phyloP scores from a whole-genome alignment of 2,888 invertebrate species.

The Synergus gifuensis region DNA sequence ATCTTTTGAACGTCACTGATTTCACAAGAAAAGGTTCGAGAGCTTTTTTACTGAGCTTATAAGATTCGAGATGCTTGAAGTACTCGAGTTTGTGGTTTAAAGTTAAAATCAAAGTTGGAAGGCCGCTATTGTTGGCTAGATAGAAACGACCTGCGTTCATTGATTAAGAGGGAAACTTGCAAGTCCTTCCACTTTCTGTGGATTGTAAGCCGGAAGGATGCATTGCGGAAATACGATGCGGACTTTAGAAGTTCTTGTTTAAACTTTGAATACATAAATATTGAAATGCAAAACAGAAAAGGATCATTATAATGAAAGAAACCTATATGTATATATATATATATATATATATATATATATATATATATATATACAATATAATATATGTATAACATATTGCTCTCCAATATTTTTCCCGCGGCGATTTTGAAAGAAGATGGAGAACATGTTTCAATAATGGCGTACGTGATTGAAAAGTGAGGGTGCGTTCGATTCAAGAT shows the following conservation, averaged over 20 bases:
- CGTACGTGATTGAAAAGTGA: slow-evolving; percentile 35
- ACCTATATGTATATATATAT: no score
- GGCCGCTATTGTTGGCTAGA: background rate
- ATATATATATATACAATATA: no score
- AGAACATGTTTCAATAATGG: slow-evolving; percentile 7
- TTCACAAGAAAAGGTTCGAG: background rate
- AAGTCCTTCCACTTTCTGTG: background rate
- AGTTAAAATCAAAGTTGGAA: background rate
- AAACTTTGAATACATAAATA: background rate
- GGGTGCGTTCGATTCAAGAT: slow-evolving; percentile 63
- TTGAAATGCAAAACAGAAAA: background rate
- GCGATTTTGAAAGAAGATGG: background rate
- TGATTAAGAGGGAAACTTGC: background rate
- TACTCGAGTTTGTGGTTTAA: background rate
- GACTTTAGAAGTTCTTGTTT: background rate
- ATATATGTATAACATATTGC: background rate
- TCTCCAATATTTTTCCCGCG: background rate
- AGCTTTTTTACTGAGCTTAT: background rate
- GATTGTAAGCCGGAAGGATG: background rate
- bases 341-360: no score
- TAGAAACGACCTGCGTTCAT: background rate
- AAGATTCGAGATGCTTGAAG: background rate
- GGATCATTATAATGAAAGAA: background rate
- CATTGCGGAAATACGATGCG: background rate
- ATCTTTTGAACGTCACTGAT: background rate